phyloP scores from a whole-genome alignment of 2,113 vertebrate genomes.

The Cephalopterus ornatus region DNA sequence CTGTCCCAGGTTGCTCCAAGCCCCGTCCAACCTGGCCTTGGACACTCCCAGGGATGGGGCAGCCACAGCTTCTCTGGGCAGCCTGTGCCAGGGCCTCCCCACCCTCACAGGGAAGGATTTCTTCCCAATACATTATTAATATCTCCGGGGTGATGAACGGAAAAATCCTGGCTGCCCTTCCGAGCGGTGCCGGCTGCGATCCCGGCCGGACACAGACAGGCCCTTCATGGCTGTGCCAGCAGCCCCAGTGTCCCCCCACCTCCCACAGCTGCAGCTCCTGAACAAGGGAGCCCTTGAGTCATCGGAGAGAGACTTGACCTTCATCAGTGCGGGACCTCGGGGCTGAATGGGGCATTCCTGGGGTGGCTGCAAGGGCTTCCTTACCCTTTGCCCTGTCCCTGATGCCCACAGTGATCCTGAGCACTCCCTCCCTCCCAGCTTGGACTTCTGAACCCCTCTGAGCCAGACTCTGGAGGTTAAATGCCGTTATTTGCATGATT shows the following conservation, averaged over 20 bases:
- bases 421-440: neutral
- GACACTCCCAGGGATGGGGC: neutral
- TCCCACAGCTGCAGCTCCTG: neutral
- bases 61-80: neutral
- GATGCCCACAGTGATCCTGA: neutral
- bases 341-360: neutral
- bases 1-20: neutral
- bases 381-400: neutral
- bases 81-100: neutral
- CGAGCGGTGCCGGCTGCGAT: neutral
- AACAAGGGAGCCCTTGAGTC: neutral
- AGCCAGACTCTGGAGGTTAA: neutral
- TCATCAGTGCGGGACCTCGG: fast-evolving
- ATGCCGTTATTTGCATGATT: fast-evolving
- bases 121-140: fast-evolving
- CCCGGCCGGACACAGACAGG: neutral
- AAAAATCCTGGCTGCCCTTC: neutral
- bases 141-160: neutral
- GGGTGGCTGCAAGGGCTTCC: neutral
- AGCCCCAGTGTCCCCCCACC: neutral
- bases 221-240: neutral
- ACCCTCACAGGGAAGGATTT: neutral
- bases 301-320: neutral
- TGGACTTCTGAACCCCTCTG: fast-evolving
- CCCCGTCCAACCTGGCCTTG: fast-evolving